These are phyloP conservation scores for Unio delphinus DNA, from an alignment of 2,888 invertebrate genomes.

Conservation along the genomic window DNA sequence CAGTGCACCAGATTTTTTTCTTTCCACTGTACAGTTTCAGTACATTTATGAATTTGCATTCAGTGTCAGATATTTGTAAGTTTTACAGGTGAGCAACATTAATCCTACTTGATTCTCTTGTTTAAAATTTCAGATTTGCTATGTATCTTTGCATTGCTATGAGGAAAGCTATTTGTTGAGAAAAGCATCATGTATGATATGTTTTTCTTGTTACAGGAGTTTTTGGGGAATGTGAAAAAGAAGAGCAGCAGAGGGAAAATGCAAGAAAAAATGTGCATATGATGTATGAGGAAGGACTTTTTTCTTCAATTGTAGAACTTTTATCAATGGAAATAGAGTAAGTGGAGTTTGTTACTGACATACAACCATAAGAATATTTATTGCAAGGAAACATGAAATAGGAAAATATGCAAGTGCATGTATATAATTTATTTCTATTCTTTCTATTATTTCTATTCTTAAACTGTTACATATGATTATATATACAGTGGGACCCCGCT, in stretches of 20 bases:
- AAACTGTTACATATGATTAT: too few relatives aligned
- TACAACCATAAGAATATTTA: too few relatives aligned
- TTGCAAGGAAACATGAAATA: too few relatives aligned
- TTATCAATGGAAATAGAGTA: slow-evolving; percentile 95
- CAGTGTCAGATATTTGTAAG: too few relatives aligned
- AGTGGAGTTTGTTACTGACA: slow-evolving; percentile 51
- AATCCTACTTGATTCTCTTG: background rate
- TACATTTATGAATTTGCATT: too few relatives aligned
- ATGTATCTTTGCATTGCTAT: background rate
- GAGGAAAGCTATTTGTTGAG: background rate
- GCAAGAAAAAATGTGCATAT: slow-evolving; percentile 88
- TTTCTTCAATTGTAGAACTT: slow-evolving; percentile 90
- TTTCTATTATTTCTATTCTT: too few relatives aligned
- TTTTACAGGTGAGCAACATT: too few relatives aligned
- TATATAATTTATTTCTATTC: too few relatives aligned
- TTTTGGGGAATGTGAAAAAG: slow-evolving; percentile 87
- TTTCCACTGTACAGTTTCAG: too few relatives aligned
- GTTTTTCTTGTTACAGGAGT: slow-evolving; percentile 52
- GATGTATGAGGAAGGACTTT: slow-evolving; percentile 90
- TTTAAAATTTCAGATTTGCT: background rate
- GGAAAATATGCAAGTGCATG: too few relatives aligned
- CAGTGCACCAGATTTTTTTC: too few relatives aligned
- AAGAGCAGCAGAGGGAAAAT: slow-evolving; percentile 89
- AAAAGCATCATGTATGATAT: background rate
- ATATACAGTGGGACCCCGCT: too few relatives aligned